Evolutionary conservation across 2,888 invertebrate species (phyloP), one percentile per base, ranked within the genome.

Genomic region (Drosophila melanosoma): DNA sequence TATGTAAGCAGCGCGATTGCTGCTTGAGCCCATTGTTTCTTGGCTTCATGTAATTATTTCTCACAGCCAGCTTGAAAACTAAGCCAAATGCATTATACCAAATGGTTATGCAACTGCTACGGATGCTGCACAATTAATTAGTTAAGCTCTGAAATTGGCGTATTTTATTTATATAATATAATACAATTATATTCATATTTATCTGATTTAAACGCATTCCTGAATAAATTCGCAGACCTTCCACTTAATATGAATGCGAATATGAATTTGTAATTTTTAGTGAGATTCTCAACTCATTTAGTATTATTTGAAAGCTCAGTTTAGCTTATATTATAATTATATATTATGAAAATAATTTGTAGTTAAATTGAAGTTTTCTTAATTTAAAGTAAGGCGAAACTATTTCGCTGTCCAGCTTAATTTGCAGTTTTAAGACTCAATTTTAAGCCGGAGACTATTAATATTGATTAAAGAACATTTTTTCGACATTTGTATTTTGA

Each of bases 31-130:
- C 74, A 77, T 77, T 77, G 77, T 54, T 69, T 77, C 65, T 57
- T 64, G 74, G 38, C 64, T 72, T 71, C 81, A 78, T 84, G 87
- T 79, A 84, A 87, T 79, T 84, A 84, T 79, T 87, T 87, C 84
- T 82, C 84, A 84, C 84, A 84, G 84, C 69, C 84, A 68, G 54
- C 74, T 68, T 68, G 63, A 56, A 76, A 80, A 64, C 65, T 74
- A 64, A 87, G 42, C 69, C 82, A 69, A 81, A 79, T 85, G 82
- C 86, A 85, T 76, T 74, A 48, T 52, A 45, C 58, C 48, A 59
- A 69, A 49, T 69, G 52, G 52, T 73, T 73, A 58, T 58, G 73
- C 60, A 73, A 73, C 58, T 45, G 49, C 42, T 59, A 54, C 12
- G 12, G 51, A 7, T 67, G 65, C 17, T 52, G 59, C 29, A 51